Evolutionary conservation across 2,888 invertebrate genomes (phyloP), one percentile per base, ranked within the genome.

Genomic region (Idaea dimidiata): DNA sequence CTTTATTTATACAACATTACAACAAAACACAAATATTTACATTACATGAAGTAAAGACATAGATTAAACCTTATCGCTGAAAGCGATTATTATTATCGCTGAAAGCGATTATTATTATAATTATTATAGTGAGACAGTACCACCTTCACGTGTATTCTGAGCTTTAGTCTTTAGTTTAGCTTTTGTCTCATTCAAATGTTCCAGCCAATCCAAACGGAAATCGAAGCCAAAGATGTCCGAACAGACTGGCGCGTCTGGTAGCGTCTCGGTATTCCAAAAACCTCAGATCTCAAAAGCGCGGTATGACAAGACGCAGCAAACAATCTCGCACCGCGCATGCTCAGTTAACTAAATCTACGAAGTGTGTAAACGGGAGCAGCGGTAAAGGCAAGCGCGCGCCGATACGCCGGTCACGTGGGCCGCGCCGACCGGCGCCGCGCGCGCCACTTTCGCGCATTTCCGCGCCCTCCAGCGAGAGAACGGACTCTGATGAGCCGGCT

Each of bases 231-330:
- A 75, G 94, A 54, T 94, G 94, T 61, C 93, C 94, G 0, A 96
- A 96, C 82, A 93, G 96, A 67, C 94, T 96, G 74, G 95, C 96
- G 17, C 95, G 95, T 70, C 85, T 96, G 59, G 96, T 96, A 62
- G 95, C 96, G 3, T 94, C 95, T 67, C 95, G 96, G 62, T 94
- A 96, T 59, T 93, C 94, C 58, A 95, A 95, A 62, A 88, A 95
- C 54, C 88, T 94, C 59, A 94, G 95, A 66, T 95, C 96, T 7
- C 93, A 93, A 66, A 95, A 95, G 80, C 89, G 91, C 60, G 89
- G 88, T n/a, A 75, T 84, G 0, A 70, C 78, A 17, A 86, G 87
- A 88, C 84, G 89, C 6, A 87, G 70, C 71, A 89, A 89, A 64
- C 89, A 84, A 62, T 78, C 85, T 0, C 86, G 89, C 1, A 57